Evolutionary conservation across 2,113 vertebrate species (phyloP), one percentile per base, ranked within the genome.

Genomic region (Grantiella picta): DNA sequence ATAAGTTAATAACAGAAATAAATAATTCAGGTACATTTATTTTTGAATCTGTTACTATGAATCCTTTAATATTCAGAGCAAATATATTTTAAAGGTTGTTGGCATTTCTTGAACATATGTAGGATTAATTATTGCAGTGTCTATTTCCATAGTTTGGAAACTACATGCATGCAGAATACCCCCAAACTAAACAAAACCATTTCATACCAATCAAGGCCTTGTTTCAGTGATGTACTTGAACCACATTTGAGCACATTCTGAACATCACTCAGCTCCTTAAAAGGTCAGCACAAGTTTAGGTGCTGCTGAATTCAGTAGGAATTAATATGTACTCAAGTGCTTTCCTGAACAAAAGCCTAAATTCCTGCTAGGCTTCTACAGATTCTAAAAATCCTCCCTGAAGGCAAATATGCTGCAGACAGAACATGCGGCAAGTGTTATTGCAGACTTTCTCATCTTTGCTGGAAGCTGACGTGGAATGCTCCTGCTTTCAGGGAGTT

Each of bases 1-100:
- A 91, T 92, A 91, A 73, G 61, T 95, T 85, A 94, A 57, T 84
- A 89, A 76, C 21, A 45, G 31, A 69, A 89, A 82, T 89, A 91
- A 97, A 94, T 96, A 75, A 89, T 95, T 87, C 14, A 87, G 71
- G 9, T 15, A 21, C 7, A 17, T 82, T 89, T 91, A 31, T 69
- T 90, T 94, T 91, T 23, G 9, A 82, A 84, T 78, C 33, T 72
- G 16, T 71, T 87, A 33, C 24, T 89, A 33, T 85, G 57, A 76
- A 92, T 75, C 25, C 49, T 89, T 87, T 84, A 76, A 64, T 91
- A 85, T 89, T 91, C 44, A 49, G 54, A 82, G n/a, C 72, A 89
- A 91, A 72, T 9, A 5, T 78, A 42, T 87, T 87, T 78, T 78
- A 72, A 45, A 59, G 35, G 42, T 66, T 54, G 35, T 36, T 87